These are phyloP conservation scores for Volucella zonaria DNA, from an alignment of 2,888 invertebrate species.

Conservation along the genomic window DNA sequence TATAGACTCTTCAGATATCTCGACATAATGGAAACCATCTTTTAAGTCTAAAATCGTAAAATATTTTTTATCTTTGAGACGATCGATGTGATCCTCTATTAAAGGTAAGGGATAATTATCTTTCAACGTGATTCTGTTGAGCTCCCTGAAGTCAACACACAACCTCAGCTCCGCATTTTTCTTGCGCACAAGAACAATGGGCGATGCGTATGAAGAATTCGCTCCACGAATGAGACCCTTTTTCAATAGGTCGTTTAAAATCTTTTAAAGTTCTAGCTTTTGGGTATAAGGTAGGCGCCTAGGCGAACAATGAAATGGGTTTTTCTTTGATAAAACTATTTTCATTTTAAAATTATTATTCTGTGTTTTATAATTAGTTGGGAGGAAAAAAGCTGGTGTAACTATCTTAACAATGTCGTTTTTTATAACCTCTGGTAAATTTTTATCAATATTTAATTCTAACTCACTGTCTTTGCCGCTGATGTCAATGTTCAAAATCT, in stretches of 20 bases:
- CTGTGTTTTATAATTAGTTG: neutral
- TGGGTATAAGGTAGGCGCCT: neutral
- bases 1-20: neutral
- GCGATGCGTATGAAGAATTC: neutral
- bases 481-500: too few species aligned
- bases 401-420: conserved; percentile 2
- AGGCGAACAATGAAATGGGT: conserved; percentile 4
- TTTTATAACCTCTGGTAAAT: conserved; percentile 13
- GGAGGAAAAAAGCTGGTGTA: conserved; percentile 12
- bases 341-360: too few species aligned
- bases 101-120: conserved; percentile 3
- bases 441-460: conserved; percentile 3
- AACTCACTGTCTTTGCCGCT: too few species aligned
- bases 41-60: conserved; percentile 4
- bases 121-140: neutral
- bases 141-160: conserved; percentile 14
- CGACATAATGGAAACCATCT: conserved; percentile 4
- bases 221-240: neutral
- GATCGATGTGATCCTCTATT: conserved; percentile 13
- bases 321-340: neutral
- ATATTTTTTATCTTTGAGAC: conserved; percentile 2
- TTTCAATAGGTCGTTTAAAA: neutral
- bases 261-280: neutral
- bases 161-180: neutral
- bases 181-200: neutral